Evolutionary conservation across 2,797 vertebrate species (phyloP).

Genomic region (Chrosomus eos): DNA sequence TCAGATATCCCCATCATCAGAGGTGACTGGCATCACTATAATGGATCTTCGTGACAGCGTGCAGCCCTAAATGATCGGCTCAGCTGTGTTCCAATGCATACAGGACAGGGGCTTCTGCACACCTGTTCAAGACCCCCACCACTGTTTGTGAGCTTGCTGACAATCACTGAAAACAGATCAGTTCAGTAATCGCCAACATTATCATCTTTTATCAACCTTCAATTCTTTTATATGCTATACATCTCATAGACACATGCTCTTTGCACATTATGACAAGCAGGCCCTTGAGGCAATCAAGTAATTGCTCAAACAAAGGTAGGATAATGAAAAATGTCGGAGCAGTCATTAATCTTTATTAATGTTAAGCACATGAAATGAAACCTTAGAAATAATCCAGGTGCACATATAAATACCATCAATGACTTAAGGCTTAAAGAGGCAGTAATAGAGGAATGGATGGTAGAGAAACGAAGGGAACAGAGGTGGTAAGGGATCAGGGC

Average conservation of each 20-base stretch:
- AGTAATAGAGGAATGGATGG: constrained; percentile 6
- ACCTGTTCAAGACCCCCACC: constrained; percentile 18
- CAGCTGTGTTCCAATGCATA: constrained; percentile 12
- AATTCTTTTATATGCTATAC: not conserved
- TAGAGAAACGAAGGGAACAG: not conserved
- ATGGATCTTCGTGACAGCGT: not conserved
- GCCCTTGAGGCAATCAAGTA: not conserved
- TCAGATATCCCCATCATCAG: not conserved
- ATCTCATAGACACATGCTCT: not conserved
- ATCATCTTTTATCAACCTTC: not conserved
- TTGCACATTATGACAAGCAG: not conserved
- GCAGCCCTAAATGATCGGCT: constrained; percentile 11
- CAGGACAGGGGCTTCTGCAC: not conserved
- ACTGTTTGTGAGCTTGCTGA: constrained; percentile 2
- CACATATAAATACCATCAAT: not conserved
- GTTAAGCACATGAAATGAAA: not conserved
- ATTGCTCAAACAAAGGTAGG: not conserved
- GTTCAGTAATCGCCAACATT: not conserved
- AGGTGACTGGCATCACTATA: not conserved
- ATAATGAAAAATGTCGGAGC: not conserved
- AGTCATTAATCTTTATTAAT: constrained; percentile 11
- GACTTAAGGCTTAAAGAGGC: not conserved
- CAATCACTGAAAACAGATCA: constrained; percentile 26
- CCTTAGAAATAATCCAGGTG: not conserved
- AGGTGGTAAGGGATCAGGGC: constrained; percentile 35